Evolutionary conservation across 1,140 invertebrate genomes (phyloP).

Genomic region (Leptinotarsa lineolata): DNA sequence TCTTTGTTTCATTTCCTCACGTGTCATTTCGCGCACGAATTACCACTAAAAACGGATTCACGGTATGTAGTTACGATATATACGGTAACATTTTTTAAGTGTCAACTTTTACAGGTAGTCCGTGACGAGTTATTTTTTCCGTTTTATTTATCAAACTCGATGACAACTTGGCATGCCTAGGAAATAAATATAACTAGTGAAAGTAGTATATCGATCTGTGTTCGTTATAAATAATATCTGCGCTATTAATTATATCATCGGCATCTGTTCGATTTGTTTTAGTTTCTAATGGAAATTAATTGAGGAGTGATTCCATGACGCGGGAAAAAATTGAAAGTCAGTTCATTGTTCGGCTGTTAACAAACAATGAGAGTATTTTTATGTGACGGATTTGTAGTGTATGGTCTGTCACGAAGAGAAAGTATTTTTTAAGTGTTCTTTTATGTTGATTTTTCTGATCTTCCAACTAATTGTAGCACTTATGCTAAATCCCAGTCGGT

Average conservation of each 20-base stretch:
- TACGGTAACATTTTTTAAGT: not conserved
- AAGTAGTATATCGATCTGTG: not conserved
- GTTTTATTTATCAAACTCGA: not conserved
- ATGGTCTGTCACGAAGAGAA: not conserved
- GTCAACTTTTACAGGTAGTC: not conserved
- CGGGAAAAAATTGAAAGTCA: not conserved
- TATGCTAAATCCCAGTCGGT: too few relatives aligned
- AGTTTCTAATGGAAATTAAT: not conserved
- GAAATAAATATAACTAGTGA: not conserved
- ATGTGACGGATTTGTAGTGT: not conserved
- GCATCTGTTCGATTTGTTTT: slow-evolving; percentile 1
- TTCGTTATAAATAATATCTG: not conserved
- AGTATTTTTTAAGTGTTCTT: not conserved
- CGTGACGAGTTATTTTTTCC: slow-evolving; percentile 2
- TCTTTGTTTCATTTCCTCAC: not conserved
- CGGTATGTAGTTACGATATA: not conserved
- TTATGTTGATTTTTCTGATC: not conserved
- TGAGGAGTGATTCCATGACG: not conserved
- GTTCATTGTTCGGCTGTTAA: not conserved
- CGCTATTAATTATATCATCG: not conserved
- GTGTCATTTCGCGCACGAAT: not conserved
- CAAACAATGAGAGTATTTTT: not conserved
- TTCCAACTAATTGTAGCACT: too few relatives aligned
- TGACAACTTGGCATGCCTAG: not conserved
- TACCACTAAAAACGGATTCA: slow-evolving; percentile 2